phyloP scores from a whole-genome alignment of 92 coral and sea anemone species.

The Phenganax subtilis region DNA sequence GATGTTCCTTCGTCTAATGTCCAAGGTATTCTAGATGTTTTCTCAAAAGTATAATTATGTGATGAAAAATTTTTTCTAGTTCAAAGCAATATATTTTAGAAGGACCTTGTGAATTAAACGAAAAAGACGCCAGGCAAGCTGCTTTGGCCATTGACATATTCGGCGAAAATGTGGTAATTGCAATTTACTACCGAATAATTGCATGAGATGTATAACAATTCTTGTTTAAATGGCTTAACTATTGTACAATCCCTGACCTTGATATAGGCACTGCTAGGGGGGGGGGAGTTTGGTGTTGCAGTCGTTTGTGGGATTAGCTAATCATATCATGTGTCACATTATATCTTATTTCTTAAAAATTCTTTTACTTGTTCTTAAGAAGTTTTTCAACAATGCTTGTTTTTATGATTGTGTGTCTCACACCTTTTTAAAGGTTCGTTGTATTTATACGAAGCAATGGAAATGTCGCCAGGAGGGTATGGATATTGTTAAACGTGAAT shows the following conservation, averaged over 20 bases:
- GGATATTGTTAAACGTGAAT: conserved; percentile 66
- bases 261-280: no score
- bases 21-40: no score
- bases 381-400: background rate
- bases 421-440: conserved; percentile 63
- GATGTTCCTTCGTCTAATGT: no score
- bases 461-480: conserved; percentile 89
- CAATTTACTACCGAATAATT: background rate
- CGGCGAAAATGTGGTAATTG: conserved; percentile 81
- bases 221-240: background rate
- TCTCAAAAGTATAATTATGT: background rate
- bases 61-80: background rate
- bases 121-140: conserved; percentile 77
- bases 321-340: background rate
- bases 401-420: background rate
- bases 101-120: conserved; percentile 74
- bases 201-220: no score
- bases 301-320: no score
- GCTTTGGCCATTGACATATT: conserved; percentile 73
- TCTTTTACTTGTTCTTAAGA: background rate
- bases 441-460: conserved; percentile 93
- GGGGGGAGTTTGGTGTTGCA: no score
- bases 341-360: background rate
- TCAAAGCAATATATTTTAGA: conserved; percentile 35
- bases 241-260: background rate